Evolutionary conservation across 1,140 invertebrate species (phyloP), one percentile per base, ranked within the genome.

Genomic region (Samia ricini): DNA sequence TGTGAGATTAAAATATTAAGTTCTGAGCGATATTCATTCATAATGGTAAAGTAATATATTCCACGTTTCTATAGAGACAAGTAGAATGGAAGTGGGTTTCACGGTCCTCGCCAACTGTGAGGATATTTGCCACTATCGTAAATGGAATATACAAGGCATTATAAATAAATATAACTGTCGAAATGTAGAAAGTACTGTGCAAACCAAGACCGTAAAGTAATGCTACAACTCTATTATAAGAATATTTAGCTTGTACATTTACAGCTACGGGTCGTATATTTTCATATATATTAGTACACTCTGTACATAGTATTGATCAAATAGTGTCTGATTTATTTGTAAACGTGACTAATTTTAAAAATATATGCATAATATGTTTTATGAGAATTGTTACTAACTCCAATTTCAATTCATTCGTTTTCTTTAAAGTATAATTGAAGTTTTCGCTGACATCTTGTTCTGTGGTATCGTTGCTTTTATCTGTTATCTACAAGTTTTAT

Each of bases 111-210:
- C 57, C 21, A 12, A 49, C 57, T 18, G 57, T 10, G 57, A 42
- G 21, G 22, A 42, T 42, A 15, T 42, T 48, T 48, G 12, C 4
- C 42, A 48, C 56, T 61, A 67, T 72, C 67, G 58, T 64, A 72
- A 76, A 73, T 75, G 77, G 76, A 74, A 79, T 85, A 71, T 72
- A 76, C 79, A 68, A 77, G 72, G 66, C 68, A 74, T 66, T 80
- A 81, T 84, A 84, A 84, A 85, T 83, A 85, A 84, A 77, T 83
- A 85, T 85, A 88, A 88, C 74, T 88, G 85, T 88, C 85, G 74
- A 80, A 77, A 56, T 61, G 65, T 68, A 74, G 79, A 82, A 81
- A 83, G 72, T 79, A 70, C 67, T 66, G 70, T 75, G 69, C 73
- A 69, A 56, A 60, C 73, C 63, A 59, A 61, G 65, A 63, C 77